Evolutionary conservation across 2,797 vertebrate species (phyloP), one percentile per base, ranked within the genome.

Genomic region (Lycodopsis pacificus): DNA sequence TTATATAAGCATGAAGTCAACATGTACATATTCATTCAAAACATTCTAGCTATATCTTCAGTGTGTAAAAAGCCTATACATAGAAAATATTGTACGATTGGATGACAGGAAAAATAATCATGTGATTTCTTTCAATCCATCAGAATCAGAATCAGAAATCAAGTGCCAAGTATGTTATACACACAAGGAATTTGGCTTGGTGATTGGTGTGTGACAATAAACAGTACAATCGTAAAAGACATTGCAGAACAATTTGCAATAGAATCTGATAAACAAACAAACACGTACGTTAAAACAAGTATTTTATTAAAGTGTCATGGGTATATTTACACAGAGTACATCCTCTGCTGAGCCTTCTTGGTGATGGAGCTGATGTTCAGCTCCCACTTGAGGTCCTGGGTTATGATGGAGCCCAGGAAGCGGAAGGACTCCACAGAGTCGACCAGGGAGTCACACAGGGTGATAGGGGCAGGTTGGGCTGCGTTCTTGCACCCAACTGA

Each of bases 341-440:
- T 49, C 19, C 46, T 10, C 46, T 49, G 8, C 46, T 48, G 46
- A 20, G 46, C 46, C 46, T 48, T 48, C 17, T 49, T 49, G 7
- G 19, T 20, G 46, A 49, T 20, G 46, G 46, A 13, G n/a, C 49
- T 53, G n/a, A 22, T 53, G 49, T 22, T 53, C 10, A 22, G 49
- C 49, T 53, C n/a, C 49, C 11, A 53, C 22, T 54, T 54, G 51
- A 25, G 51, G 51, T 53, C 51, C 19, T 53, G 51, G 12, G 10
- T 12, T 11, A 17, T 73, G 70, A 22, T 68, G 46, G 19, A 5
- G 9, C 68, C 66, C 73, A 64, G 53, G 63, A 73, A 75, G 44
- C 46, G 65, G 57, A 73, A 59, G 19, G 32, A 68, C 81, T 79
- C 76, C 34, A 64, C 79, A 66, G 20, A 3, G 46, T 10, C 3